Conservation (phyloP, 2,797 vertebrate genomes). For the Pseudopleuronectes americanus region DNA sequence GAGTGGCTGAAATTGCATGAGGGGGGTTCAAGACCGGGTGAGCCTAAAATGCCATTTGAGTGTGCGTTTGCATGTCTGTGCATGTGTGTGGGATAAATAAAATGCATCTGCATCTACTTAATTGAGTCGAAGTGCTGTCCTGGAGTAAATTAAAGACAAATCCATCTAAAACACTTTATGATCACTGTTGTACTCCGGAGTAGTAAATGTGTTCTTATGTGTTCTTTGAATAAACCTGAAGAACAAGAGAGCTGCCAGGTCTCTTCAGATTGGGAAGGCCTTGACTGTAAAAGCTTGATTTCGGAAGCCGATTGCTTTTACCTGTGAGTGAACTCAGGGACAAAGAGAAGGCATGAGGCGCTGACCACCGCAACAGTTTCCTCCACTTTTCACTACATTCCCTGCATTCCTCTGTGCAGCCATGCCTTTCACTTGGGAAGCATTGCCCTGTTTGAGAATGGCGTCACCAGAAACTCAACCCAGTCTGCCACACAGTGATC, state of each 20-base stretch:
- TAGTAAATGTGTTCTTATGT: background rate
- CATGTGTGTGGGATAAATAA: no score
- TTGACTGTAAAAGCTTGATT: background rate
- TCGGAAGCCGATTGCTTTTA: background rate
- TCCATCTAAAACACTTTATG: constrained; percentile 1
- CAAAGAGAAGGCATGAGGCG: constrained; percentile 1
- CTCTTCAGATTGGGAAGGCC: background rate
- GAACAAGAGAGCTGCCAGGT: background rate
- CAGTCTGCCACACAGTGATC: background rate
- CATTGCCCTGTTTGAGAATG: background rate
- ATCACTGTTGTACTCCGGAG: background rate
- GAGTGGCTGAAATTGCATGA: constrained; percentile 20
- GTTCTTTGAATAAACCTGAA: background rate
- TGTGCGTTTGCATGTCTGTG: no score
- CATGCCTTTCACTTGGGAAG: constrained; percentile 39
- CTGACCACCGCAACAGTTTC: background rate
- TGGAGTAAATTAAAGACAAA: background rate
- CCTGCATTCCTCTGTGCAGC: constrained; percentile 57
- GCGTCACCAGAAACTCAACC: background rate
- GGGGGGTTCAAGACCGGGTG: background rate
- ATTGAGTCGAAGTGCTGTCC: background rate
- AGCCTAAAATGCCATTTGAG: background rate
- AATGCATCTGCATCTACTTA: no score
- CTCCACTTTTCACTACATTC: constrained; percentile 41
- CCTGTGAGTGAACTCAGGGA: background rate